These are phyloP conservation scores for Deilephila porcellus DNA, from an alignment of 2,888 invertebrate genomes.

Conservation along the genomic window DNA sequence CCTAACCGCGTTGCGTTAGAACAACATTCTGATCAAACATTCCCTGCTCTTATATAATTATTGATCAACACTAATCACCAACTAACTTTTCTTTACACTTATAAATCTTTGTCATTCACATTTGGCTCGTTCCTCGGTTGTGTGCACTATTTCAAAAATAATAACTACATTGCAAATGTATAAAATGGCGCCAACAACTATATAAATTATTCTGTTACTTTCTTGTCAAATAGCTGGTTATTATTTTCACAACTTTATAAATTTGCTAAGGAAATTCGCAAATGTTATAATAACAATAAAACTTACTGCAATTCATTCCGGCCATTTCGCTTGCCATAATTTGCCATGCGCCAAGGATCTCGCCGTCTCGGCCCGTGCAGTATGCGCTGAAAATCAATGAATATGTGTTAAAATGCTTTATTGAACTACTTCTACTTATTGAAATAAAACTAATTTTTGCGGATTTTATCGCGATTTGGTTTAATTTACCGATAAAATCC, in stretches of 20 bases:
- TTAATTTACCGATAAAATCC: too few species aligned
- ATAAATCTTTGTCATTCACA: neutral
- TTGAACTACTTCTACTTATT: neutral
- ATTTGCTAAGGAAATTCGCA: neutral
- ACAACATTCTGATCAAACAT: conserved; percentile 18
- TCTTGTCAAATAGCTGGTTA: too few species aligned
- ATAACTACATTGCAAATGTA: too few species aligned
- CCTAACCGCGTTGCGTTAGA: conserved; percentile 31
- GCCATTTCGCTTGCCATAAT: conserved; percentile 61
- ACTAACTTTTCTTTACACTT: neutral
- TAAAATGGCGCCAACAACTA: too few species aligned
- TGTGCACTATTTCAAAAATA: too few species aligned
- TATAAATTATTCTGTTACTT: too few species aligned
- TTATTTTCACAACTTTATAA: neutral
- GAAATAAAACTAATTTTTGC: too few species aligned
- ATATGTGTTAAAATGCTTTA: neutral
- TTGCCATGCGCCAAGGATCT: conserved; percentile 83
- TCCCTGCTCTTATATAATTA: conserved; percentile 28
- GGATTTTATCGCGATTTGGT: too few species aligned
- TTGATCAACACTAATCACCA: neutral
- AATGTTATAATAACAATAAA: conserved; percentile 29
- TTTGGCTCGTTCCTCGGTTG: neutral
- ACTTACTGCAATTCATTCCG: conserved; percentile 86
- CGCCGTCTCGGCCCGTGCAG: conserved; percentile 86
- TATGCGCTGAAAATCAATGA: conserved; percentile 74